Evolutionary conservation across 2,113 vertebrate genomes (phyloP), one percentile per base, ranked within the genome.

Genomic region (Martes martes): DNA sequence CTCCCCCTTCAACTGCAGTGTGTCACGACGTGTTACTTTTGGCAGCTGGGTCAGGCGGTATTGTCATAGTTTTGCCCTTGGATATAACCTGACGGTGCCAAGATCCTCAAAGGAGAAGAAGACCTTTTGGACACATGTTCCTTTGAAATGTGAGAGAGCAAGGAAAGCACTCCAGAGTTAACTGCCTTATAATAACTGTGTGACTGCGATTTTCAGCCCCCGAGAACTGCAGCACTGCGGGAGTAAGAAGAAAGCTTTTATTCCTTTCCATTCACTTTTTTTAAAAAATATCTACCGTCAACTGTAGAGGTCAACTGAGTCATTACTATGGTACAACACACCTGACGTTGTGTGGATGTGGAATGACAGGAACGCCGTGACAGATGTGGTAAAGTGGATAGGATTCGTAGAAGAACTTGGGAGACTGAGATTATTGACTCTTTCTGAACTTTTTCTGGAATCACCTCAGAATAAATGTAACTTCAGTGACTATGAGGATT

Each of bases 141-240:
- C 93, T 97, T 92, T 96, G 96, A 98, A 94, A 91, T 26, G 33
- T 31, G 50, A 93, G 82, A 88, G 16, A 83, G 39, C 92, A 21
- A 94, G 36, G 81, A 93, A 81, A 90, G 63, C 52, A 45, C 55
- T 42, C 52, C 82, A 88, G 94, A 33, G 78, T 88, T 69, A 15
- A 91, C 36, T 93, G 73, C 88, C 55, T 96, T 85, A 15, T 94
- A 78, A 85, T 85, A 80, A 81, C 91, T 67, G 42, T 6, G 36
- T 3, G 36, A 93, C 16, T n/a, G 59, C 11, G 9, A 85, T 67
- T 86, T 82, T 91, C 78, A 76, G 63, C 24, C 23, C 57, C 73
- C 19, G 16, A 26, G 63, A 76, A 36, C 8, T 33, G n/a, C 26
- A 69, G 36, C 57, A 16, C 36, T 24, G 13, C 7, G 4, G 36